These are phyloP conservation scores for Mionectes olivaceus DNA, from an alignment of 2,797 vertebrate genomes.

Conservation along the genomic window DNA sequence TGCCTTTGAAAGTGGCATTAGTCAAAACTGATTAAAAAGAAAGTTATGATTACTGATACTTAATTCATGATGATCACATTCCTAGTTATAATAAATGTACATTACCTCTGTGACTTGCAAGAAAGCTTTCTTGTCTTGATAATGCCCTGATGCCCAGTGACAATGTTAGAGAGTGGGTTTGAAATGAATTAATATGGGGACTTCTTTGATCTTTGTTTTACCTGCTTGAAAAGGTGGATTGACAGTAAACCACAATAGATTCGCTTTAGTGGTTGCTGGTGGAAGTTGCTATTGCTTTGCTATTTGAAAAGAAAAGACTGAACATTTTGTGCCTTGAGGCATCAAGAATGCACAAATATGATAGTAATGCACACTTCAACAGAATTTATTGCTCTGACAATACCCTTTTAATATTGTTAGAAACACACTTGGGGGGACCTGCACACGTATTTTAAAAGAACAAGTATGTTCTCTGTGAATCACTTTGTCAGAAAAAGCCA, in stretches of 20 bases:
- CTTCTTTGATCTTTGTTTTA: neutral
- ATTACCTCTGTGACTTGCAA: neutral
- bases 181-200: neutral
- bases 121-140: constrained; percentile 5
- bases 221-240: neutral
- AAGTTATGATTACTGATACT: neutral
- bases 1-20: neutral
- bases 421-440: neutral
- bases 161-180: neutral
- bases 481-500: neutral
- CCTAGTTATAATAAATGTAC: neutral
- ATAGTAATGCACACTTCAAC: neutral
- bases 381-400: neutral
- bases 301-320: neutral
- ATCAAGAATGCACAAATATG: neutral
- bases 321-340: neutral
- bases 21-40: neutral
- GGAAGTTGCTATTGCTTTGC: neutral
- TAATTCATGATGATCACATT: neutral
- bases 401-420: neutral
- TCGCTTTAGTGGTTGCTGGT: neutral
- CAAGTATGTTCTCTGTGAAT: neutral
- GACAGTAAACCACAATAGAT: neutral
- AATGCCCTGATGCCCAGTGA: neutral
- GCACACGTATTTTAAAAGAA: neutral